Conservation (phyloP, 2,113 vertebrate species). For the cattle (Bos taurus) region DNA sequence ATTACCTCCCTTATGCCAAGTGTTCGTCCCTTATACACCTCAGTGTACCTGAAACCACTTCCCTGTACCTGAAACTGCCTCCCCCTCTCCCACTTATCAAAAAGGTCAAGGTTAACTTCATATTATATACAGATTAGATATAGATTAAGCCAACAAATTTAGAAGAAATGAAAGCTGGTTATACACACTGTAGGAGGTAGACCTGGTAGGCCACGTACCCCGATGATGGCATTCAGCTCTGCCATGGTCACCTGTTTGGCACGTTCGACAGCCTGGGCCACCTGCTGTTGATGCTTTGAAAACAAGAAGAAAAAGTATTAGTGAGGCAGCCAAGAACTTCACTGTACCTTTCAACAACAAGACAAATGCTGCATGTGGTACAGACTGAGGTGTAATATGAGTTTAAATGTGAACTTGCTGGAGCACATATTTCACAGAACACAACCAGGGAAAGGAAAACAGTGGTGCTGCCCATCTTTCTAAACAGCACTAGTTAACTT, state of each 20-base stretch:
- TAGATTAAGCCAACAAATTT: conserved; percentile 73
- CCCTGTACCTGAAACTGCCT: neutral
- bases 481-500: neutral
- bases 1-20: neutral
- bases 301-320: conserved; percentile 60
- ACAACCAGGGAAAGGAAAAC: neutral
- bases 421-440: neutral
- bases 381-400: neutral
- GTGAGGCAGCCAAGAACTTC: neutral
- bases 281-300: conserved; percentile 95
- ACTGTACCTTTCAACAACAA: neutral
- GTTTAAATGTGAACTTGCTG: neutral
- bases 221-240: conserved; percentile 97
- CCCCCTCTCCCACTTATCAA: neutral
- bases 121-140: conserved; percentile 16
- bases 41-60: neutral
- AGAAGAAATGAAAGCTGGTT: conserved; percentile 89
- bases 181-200: conserved; percentile 97
- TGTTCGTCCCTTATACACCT: neutral
- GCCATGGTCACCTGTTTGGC: conserved; percentile 99
- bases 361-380: neutral
- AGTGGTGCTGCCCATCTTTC: neutral
- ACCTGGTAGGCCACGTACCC: conserved; percentile 96
- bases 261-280: conserved; percentile 96
- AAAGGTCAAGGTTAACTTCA: conserved; percentile 2